phyloP scores from a whole-genome alignment of 2,888 invertebrate species.

The Melanotus villosus region DNA sequence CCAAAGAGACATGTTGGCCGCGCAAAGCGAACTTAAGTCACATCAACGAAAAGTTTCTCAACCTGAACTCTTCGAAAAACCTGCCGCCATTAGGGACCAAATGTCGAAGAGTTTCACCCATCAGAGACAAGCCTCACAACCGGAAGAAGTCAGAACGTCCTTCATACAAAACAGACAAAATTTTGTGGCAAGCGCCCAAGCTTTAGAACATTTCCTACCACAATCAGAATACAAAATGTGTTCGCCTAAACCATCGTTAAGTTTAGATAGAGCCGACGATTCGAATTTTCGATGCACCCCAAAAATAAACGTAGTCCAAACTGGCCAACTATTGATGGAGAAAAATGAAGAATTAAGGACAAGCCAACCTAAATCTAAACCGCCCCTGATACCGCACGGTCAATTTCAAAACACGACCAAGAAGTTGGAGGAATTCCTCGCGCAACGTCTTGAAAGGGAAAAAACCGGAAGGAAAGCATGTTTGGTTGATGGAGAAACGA shows the following conservation, averaged over 20 bases:
- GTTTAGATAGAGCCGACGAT: conserved; percentile 45
- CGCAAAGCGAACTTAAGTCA: conserved; percentile 45
- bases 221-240: conserved; percentile 62
- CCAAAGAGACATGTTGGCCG: conserved; percentile 60
- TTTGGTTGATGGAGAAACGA: conserved; percentile 60
- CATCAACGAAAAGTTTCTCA: conserved; percentile 65
- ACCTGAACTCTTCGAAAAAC: conserved; percentile 59
- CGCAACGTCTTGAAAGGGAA: conserved; percentile 66
- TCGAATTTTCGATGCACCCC: conserved; percentile 31
- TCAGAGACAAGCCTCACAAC: conserved; percentile 63
- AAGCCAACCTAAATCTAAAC: conserved; percentile 53
- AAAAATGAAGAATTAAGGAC: conserved; percentile 56
- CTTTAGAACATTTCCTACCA: conserved; percentile 64
- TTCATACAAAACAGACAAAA: conserved; percentile 57
- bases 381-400: conserved; percentile 61
- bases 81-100: conserved; percentile 53
- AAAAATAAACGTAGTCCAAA: conserved; percentile 48
- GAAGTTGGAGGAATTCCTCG: conserved; percentile 67
- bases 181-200: conserved; percentile 64
- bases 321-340: conserved; percentile 49
- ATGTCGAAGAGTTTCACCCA: conserved; percentile 57
- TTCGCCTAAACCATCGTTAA: conserved; percentile 21
- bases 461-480: conserved; percentile 60
- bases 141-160: conserved; percentile 58
- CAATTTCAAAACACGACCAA: conserved; percentile 68